A percentile compares a stretch with the other conserved stretches of the same genome.
phyloP scores from a whole-genome alignment of 2,797 vertebrate genomes.

The Pelobates cultripes region DNA sequence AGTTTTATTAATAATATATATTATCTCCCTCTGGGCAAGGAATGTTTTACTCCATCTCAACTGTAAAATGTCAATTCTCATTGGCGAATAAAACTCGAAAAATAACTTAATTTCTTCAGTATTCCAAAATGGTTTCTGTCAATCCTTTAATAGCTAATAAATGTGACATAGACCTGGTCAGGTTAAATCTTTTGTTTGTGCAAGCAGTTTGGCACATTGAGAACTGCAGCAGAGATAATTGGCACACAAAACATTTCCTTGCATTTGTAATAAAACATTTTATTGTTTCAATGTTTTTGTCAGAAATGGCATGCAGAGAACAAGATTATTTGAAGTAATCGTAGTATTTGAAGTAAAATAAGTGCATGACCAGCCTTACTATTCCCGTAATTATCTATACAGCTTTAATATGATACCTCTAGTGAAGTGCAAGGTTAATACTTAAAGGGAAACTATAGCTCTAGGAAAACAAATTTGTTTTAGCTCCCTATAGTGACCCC shows the following conservation, averaged over 20 bases:
- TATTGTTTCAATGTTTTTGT: not conserved
- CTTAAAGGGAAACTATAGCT: too few relatives aligned
- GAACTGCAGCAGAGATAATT: too few relatives aligned
- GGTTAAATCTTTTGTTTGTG: not conserved
- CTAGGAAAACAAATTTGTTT: too few relatives aligned
- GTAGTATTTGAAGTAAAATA: not conserved
- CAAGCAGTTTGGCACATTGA: too few relatives aligned
- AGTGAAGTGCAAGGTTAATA: too few relatives aligned
- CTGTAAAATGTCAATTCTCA: not conserved
- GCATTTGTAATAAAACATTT: not conserved
- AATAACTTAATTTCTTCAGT: not conserved
- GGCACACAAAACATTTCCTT: not conserved
- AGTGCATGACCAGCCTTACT: not conserved
- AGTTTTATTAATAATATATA: not conserved
- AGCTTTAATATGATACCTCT: too few relatives aligned
- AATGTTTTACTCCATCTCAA: not conserved
- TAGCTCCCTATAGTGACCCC: too few relatives aligned
- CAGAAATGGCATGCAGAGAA: not conserved
- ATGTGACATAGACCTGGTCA: not conserved
- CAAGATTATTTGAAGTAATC: not conserved
- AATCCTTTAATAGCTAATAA: not conserved
- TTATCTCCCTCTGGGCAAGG: not conserved
- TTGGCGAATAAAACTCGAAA: not conserved
- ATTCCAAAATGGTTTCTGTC: constrained; percentile 5
- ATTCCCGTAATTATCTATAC: not conserved